phyloP scores from a whole-genome alignment of 2,113 vertebrate genomes.

The Arvicanthis niloticus region DNA sequence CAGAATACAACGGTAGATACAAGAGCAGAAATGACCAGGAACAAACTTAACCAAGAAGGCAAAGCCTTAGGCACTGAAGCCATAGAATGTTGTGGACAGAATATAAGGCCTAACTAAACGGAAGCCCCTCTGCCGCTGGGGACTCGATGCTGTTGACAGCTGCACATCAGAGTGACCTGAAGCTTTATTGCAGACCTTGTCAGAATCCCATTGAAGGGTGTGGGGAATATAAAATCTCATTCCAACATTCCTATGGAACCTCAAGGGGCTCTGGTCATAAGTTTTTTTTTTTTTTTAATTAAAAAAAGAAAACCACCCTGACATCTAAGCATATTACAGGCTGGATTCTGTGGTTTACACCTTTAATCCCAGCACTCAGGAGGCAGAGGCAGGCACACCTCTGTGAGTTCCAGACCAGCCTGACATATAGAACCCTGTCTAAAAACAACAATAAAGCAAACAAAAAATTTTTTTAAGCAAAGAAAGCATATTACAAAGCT shows the following conservation, averaged over 20 bases:
- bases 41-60: background rate
- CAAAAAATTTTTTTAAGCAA: background rate
- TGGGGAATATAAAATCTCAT: background rate
- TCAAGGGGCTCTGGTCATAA: background rate
- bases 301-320: background rate
- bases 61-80: background rate
- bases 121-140: background rate
- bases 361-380: background rate
- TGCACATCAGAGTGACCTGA: background rate
- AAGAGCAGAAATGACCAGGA: background rate
- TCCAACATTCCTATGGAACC: background rate
- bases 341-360: background rate
- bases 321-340: background rate
- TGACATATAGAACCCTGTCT: background rate
- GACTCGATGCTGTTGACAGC: background rate
- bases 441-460: background rate
- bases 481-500: background rate
- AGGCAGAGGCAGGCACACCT: background rate
- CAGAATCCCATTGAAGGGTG: background rate
- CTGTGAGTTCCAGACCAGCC: background rate
- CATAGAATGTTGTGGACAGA: background rate
- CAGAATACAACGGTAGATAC: background rate
- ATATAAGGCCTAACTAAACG: no score
- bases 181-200: background rate
- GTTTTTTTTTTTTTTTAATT: background rate